Percentiles rank a stretch among this genome's conserved stretches.
Conservation (phyloP, 30 jellyfish, hydroid and myxozoan species). For the Hydra vulgaris region DNA sequence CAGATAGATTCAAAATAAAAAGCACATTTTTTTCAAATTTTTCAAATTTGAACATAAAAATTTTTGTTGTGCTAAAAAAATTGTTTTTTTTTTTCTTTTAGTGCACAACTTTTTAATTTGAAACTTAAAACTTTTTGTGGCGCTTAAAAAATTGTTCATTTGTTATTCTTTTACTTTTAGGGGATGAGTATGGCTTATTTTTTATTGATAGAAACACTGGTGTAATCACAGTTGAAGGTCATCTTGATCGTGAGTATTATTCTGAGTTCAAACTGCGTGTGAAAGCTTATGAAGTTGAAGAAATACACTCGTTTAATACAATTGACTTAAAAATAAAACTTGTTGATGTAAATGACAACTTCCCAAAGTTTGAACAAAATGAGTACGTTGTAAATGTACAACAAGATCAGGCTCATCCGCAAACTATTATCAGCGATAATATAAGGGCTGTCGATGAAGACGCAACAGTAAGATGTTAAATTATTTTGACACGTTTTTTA, state of each 20-base stretch:
- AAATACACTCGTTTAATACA: not conserved
- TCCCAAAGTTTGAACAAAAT: constrained; percentile 11
- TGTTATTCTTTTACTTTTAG: not conserved
- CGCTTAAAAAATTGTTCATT: no score
- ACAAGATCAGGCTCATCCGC: constrained; percentile 9
- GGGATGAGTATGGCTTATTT: constrained; percentile 28
- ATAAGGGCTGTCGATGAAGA: constrained; percentile 20
- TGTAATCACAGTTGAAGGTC: constrained; percentile 20
- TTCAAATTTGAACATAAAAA: no score
- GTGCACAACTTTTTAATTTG: no score
- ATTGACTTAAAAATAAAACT: constrained; percentile 9
- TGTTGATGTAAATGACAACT: constrained; percentile 19
- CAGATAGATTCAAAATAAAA: no score
- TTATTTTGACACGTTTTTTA: not conserved
- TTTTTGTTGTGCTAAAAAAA: no score
- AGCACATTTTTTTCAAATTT: no score
- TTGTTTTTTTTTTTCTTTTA: no score
- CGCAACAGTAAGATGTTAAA: constrained; percentile 15
- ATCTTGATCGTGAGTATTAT: constrained; percentile 21
- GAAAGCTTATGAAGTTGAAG: constrained; percentile 15
- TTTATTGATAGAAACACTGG: constrained; percentile 14
- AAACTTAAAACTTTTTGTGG: no score
- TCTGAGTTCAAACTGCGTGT: not conserved
- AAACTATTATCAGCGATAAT: not conserved
- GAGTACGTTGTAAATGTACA: not conserved